Evolutionary conservation across 2,888 invertebrate genomes (phyloP), one percentile per base, ranked within the genome.

Genomic region (Lycocerus yunnanus): DNA sequence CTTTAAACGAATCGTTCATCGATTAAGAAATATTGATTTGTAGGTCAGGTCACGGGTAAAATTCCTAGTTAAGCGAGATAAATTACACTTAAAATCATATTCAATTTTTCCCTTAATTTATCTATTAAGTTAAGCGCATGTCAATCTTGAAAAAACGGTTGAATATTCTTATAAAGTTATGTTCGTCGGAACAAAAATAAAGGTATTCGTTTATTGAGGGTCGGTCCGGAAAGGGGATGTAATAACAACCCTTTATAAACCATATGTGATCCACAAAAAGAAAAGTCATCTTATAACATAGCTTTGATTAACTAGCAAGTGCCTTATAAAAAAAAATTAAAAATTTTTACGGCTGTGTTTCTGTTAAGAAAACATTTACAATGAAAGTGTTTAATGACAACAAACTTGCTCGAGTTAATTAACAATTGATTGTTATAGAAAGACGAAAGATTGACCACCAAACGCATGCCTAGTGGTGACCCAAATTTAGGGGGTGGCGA

Each of bases 221-320:
- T 78, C 78, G 79, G 79, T 79, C 83, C 84, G 84, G 84, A 84
- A 84, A 82, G 80, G 84, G 84, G 84, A 83, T 83, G 83, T 84
- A 84, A 84, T 84, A 84, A 84, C 83, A 83, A 83, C 82, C 83
- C 83, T 80, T 83, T 82, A 81, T 82, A 83, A 81, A 80, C 84
- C 84, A 84, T 84, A 84, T 84, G 84, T 82, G 84, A 73, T 76
- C 71, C 76, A 82, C 79, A 83, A 83, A 83, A 84, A 82, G 80
- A 80, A 78, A 78, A 78, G 76, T 78, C 78, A 76, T 79, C 71
- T 58, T 27, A 60, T 63, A 13, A 65, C 18, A 73, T 71, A 65
- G 15, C 43, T 74, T 71, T 73, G 67, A 73, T 65, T 68, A 73
- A 71, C 61, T 68, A 27, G 68, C 63, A 61, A 24, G n/a, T 43